These are phyloP conservation scores for Steatornis caripensis DNA, from an alignment of 2,113 vertebrate species.

Conservation along the genomic window DNA sequence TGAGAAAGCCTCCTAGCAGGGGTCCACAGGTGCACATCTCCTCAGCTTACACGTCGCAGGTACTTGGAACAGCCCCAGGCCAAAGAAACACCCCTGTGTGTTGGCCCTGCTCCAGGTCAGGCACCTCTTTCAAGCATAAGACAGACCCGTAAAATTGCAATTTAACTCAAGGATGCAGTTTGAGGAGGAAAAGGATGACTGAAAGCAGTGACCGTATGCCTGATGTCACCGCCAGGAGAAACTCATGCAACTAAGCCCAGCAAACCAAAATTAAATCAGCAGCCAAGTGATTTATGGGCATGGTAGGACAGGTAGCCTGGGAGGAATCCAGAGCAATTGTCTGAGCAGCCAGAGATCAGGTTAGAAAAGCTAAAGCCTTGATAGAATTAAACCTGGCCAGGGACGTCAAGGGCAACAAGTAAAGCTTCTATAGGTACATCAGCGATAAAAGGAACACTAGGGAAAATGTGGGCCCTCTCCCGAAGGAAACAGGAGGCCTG, in stretches of 20 bases:
- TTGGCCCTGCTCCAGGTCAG: neutral
- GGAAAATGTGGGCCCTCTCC: too few species aligned
- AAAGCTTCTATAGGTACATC: too few species aligned
- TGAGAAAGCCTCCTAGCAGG: neutral
- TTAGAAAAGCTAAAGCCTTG: too few species aligned
- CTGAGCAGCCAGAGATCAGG: too few species aligned
- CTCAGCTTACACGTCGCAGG: rapidly evolving
- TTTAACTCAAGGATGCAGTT: neutral
- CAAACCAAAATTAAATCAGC: neutral
- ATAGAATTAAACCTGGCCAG: too few species aligned
- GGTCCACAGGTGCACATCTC: neutral
- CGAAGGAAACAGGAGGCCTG: too few species aligned
- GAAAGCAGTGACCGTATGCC: neutral
- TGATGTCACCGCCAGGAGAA: neutral
- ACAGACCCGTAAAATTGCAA: neutral
- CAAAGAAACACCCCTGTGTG: rapidly evolving
- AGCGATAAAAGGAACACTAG: too few species aligned
- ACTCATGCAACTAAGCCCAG: neutral
- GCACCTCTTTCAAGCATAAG: too few species aligned
- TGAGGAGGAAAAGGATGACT: neutral
- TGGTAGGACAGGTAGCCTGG: too few species aligned
- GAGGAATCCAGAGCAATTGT: too few species aligned
- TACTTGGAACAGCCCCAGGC: neutral
- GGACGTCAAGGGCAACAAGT: too few species aligned
- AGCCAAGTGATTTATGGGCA: neutral